phyloP scores from a whole-genome alignment of 2,113 vertebrate species.

The Uria lomvia region DNA sequence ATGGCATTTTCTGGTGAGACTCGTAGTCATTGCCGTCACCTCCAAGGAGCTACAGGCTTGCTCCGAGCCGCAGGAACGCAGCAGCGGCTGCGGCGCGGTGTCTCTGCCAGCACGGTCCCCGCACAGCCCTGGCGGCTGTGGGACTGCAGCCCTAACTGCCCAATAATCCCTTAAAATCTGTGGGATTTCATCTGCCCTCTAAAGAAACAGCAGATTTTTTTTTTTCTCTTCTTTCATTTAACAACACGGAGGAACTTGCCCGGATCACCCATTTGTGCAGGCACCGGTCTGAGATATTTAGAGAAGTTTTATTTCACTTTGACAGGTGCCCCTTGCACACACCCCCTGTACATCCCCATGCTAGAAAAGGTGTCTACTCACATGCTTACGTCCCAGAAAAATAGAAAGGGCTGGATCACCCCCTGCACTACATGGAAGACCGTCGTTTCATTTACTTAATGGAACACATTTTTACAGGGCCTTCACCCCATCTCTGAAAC shows the following conservation, averaged over 20 bases:
- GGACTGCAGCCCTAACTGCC: background rate
- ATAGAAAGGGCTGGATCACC: background rate
- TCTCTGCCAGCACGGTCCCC: background rate
- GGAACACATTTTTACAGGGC: slow-evolving; percentile 42
- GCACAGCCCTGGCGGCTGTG: background rate
- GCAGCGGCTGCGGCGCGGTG: fast-evolving
- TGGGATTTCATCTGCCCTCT: background rate
- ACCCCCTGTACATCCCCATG: background rate
- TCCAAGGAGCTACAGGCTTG: background rate
- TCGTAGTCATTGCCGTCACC: background rate
- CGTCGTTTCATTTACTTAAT: background rate
- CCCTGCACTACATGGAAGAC: background rate
- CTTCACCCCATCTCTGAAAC: background rate
- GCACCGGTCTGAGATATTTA: background rate
- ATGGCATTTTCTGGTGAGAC: background rate
- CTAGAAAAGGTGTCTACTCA: background rate
- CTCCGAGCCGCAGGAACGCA: fast-evolving
- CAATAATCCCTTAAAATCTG: background rate
- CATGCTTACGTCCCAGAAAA: background rate
- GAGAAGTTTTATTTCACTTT: background rate
- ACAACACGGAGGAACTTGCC: background rate
- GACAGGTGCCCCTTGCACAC: background rate
- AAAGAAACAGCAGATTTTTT: background rate
- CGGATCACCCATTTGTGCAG: background rate
- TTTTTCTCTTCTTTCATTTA: background rate